phyloP scores from a whole-genome alignment of 2,113 vertebrate genomes.

The Strix aluco region DNA sequence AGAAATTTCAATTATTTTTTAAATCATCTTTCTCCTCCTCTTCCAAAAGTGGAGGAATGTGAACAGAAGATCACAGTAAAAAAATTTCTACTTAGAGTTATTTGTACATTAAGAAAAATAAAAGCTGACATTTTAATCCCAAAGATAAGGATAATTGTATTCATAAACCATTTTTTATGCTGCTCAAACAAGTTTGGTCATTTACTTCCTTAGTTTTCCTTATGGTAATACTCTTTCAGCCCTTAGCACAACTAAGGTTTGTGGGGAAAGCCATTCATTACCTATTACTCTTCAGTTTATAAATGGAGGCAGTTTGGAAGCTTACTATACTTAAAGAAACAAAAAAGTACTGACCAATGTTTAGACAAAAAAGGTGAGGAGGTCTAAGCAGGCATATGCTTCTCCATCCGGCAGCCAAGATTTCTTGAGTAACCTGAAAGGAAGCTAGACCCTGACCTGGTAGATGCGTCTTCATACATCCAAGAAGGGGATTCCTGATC shows the following conservation, averaged over 20 bases:
- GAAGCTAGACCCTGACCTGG: background rate
- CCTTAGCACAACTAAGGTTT: background rate
- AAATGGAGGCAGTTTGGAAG: background rate
- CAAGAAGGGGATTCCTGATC: background rate
- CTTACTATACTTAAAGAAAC: background rate
- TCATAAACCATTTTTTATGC: background rate
- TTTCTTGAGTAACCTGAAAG: background rate
- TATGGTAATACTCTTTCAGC: background rate
- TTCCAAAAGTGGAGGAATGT: background rate
- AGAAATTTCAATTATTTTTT: background rate
- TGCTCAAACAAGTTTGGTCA: background rate
- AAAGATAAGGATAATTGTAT: background rate
- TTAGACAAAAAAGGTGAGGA: background rate
- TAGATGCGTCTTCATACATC: background rate
- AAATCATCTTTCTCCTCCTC: background rate
- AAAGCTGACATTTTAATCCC: background rate
- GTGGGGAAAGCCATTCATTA: background rate
- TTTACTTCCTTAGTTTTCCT: background rate
- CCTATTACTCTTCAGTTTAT: background rate
- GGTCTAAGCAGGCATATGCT: background rate
- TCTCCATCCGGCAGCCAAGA: background rate
- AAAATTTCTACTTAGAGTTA: background rate
- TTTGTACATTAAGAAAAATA: slow-evolving; percentile 5
- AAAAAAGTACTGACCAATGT: background rate
- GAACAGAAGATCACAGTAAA: background rate